A percentile compares a stretch with the other conserved stretches of the same genome.
Evolutionary conservation across 92 coral and sea anemone genomes (phyloP).

Genomic region (Nematostella vectensis): DNA sequence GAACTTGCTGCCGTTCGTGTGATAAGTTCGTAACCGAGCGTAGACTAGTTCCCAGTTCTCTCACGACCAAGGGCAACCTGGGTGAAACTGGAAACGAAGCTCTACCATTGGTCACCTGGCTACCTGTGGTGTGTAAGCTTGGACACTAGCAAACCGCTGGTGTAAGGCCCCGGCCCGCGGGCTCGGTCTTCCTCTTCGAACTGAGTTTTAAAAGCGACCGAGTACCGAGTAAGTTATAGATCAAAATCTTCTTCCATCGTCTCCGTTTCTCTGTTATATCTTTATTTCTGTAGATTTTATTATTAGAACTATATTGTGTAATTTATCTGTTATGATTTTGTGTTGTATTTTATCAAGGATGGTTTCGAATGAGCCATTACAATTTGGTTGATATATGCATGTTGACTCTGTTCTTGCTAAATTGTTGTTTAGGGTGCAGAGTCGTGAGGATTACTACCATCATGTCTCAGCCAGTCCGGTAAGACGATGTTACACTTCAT

Average conservation of each 20-base stretch:
- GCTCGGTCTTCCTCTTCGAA: conserved; percentile 40
- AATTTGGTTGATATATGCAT: too few relatives aligned
- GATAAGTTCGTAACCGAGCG: too few relatives aligned
- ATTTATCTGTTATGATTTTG: conserved; percentile 5
- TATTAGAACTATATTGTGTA: not conserved
- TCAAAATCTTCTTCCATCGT: conserved; percentile 47
- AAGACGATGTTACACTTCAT: too few relatives aligned
- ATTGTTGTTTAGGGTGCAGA: conserved; percentile 44
- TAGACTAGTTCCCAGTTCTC: too few relatives aligned
- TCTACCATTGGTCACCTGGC: too few relatives aligned
- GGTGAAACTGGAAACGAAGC: too few relatives aligned
- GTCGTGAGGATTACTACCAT: conserved; percentile 14
- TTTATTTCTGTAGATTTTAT: not conserved
- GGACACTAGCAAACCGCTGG: too few relatives aligned
- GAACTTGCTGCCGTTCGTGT: too few relatives aligned
- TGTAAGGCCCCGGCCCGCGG: too few relatives aligned
- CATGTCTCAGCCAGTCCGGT: conserved; percentile 96
- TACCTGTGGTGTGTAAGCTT: too few relatives aligned
- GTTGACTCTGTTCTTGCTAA: conserved; percentile 4
- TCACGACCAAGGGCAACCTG: too few relatives aligned
- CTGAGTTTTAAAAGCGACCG: conserved; percentile 22
- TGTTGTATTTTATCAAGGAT: too few relatives aligned
- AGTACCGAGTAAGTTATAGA: conserved; percentile 20
- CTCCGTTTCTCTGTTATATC: not conserved
- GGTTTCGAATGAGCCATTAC: not conserved